Base-by-base conservation (phyloP, 2,797 vertebrate species). In the Florisuga fusca region DNA sequence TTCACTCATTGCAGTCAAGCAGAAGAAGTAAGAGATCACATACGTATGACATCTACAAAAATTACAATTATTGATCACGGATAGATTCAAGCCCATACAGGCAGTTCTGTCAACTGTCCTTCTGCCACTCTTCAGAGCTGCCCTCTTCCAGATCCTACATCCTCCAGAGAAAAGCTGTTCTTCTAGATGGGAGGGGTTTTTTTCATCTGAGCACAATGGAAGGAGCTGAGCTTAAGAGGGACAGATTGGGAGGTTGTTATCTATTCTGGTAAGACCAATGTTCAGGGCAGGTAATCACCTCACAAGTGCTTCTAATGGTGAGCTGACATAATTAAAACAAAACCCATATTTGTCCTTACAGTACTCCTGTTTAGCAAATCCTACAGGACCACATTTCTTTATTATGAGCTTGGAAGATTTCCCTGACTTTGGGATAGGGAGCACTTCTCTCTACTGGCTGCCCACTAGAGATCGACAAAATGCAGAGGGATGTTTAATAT, bases 31-130 rank as follows among this genome's bases (percentile, higher is more conserved):
- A 72, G 50, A 61, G 71, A 57, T 89, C 86, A 71, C 88, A 82
- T 94, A 77, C 48, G n/a, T 92, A 61, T 78, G 95, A 45, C n/a
- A 82, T 83, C 75, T 89, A 57, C 61, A 84, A 43, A 95, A 84
- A 90, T 57, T 34, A 80, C 80, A 89, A 94, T 93, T 80, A 92
- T 95, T 92, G 75, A 75, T 89, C 79, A 87, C 87, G 81, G 79
- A 84, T 83, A n/a, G 51, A 81, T 67, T 93, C 78, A 89, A 81
- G 71, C 21, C 59, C n/a, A 43, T 41, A 38, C 83, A 84, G 69
- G 87, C 75, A 82, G 51, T 53, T 94, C 86, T 68, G 46, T 83
- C 72, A 78, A 89, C 66, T 85, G 55, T 90, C 38, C 79, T 93
- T 17, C 73, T 77, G 25, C 71, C 9, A 66, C 79, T 75, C 48